These are phyloP conservation scores for Cephus pygmeus DNA, from an alignment of 2,888 invertebrate genomes.

Conservation along the genomic window DNA sequence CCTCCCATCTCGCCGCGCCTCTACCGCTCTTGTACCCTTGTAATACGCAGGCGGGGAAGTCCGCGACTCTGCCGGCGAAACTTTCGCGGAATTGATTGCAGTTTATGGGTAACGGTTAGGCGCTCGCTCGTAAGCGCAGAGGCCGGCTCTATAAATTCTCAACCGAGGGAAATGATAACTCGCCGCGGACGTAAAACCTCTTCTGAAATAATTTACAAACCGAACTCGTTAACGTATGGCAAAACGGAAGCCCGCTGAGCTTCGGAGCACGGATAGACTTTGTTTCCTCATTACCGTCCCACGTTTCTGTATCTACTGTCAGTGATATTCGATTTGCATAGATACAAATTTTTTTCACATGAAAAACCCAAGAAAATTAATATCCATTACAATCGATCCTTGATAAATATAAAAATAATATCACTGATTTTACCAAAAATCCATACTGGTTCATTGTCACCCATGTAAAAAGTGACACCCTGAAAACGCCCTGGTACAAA, in stretches of 20 bases:
- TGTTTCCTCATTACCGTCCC: background rate
- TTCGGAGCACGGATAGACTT: background rate
- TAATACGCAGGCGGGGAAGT: background rate
- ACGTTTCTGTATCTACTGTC: background rate
- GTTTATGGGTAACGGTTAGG: slow-evolving; percentile 36
- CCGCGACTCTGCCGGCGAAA: slow-evolving; percentile 7
- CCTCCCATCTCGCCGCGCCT: slow-evolving; percentile 12
- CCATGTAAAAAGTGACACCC: background rate
- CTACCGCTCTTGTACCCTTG: background rate
- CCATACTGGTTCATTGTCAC: background rate
- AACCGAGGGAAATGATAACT: slow-evolving; percentile 52
- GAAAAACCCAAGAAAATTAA: background rate
- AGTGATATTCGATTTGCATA: too few relatives aligned
- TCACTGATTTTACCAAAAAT: background rate
- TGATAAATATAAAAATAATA: background rate
- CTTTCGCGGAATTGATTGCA: slow-evolving; percentile 40
- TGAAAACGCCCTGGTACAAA: background rate
- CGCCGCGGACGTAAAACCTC: slow-evolving; percentile 21
- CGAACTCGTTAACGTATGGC: slow-evolving; percentile 42
- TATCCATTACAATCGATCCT: background rate
- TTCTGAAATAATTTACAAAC: slow-evolving; percentile 51
- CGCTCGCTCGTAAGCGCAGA: slow-evolving; percentile 19
- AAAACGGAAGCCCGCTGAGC: background rate
- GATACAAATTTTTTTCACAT: too few relatives aligned
- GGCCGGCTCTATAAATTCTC: slow-evolving; percentile 47